Evolutionary conservation across 2,888 invertebrate species (phyloP).

Genomic region (Meghimatium bilineatum): DNA sequence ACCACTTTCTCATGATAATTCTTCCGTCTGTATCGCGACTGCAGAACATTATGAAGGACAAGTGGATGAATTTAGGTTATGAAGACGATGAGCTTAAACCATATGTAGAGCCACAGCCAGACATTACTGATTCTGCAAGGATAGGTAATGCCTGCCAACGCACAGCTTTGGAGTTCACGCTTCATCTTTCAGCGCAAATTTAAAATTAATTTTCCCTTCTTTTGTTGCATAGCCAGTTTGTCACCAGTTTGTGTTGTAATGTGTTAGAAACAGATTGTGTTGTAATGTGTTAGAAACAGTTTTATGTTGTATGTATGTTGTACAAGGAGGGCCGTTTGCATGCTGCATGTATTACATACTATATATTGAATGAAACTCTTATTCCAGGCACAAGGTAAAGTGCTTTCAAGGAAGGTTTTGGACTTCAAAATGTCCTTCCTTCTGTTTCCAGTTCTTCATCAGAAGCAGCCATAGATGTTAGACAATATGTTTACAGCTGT

Average conservation of each 20-base stretch:
- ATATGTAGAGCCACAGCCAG: conserved; percentile 86
- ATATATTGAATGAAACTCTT: not conserved
- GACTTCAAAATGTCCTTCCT: not conserved
- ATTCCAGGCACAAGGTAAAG: too few species aligned
- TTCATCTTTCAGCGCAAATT: not conserved
- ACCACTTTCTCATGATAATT: conserved; percentile 12
- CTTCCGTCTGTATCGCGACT: conserved; percentile 48
- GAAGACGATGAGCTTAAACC: conserved; percentile 98
- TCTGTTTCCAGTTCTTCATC: not conserved
- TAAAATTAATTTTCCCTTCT: not conserved
- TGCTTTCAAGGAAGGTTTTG: not conserved
- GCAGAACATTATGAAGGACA: conserved; percentile 91
- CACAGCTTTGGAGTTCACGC: conserved; percentile 25
- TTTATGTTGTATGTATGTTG: conserved; percentile 30
- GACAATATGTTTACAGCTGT: too few species aligned
- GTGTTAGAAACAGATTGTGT: conserved; percentile 24
- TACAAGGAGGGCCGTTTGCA: conserved; percentile 51
- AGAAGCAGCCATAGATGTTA: not conserved
- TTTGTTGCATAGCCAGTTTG: conserved; percentile 44
- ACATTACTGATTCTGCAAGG: conserved; percentile 97
- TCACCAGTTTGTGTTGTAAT: conserved; percentile 31
- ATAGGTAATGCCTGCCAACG: conserved; percentile 85
- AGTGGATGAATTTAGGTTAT: conserved; percentile 99
- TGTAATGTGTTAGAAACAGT: conserved; percentile 25
- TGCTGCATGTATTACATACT: conserved; percentile 51